phyloP scores from a whole-genome alignment of 2,113 vertebrate genomes.

The Anas platyrhynchos region DNA sequence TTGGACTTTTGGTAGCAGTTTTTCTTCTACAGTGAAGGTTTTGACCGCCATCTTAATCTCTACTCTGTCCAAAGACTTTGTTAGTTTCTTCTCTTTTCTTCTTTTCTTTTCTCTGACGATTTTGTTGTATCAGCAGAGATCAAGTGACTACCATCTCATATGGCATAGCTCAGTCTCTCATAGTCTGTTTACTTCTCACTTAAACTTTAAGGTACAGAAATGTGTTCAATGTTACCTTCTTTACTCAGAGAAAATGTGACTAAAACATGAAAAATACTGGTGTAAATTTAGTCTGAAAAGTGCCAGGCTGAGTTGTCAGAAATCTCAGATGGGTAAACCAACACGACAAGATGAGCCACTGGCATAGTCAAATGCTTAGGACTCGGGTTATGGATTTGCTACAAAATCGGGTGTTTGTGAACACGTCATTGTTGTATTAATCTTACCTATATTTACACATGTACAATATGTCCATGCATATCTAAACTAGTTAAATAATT shows the following conservation, averaged over 20 bases:
- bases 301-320: neutral
- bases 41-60: neutral
- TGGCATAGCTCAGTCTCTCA: neutral
- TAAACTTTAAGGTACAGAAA: neutral
- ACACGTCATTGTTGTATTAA: neutral
- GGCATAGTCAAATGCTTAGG: neutral
- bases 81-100: neutral
- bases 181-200: neutral
- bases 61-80: neutral
- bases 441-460: neutral
- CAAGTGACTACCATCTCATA: neutral
- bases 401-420: neutral
- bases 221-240: neutral
- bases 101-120: neutral
- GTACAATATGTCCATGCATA: neutral
- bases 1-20: no score
- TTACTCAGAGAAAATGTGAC: neutral
- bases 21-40: neutral
- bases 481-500: neutral
- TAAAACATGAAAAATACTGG: neutral
- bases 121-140: neutral
- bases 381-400: neutral
- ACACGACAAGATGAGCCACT: neutral
- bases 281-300: neutral
- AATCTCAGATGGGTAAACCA: neutral